Percentiles rank a stretch among this genome's conserved stretches.
phyloP scores from a whole-genome alignment of 2,797 vertebrate species.

The Tachyglossus aculeatus region DNA sequence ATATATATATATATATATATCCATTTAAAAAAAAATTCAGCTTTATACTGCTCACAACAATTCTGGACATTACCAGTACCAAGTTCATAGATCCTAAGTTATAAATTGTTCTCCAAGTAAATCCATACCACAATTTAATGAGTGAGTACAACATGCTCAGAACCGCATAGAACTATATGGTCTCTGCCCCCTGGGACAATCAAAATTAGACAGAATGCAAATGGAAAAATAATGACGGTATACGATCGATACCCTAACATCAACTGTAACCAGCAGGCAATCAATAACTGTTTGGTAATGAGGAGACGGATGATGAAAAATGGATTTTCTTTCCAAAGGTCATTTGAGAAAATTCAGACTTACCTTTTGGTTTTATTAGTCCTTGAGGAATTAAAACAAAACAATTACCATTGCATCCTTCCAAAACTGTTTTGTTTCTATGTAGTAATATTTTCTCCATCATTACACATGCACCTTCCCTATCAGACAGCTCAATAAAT shows the following conservation, averaged over 20 bases:
- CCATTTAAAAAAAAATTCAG: too few species aligned
- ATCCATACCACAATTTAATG: neutral
- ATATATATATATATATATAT: too few species aligned
- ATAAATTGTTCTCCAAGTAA: neutral
- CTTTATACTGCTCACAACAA: too few species aligned
- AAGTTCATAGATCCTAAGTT: neutral
- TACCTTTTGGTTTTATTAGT: conserved; percentile 50
- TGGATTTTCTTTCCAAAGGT: neutral
- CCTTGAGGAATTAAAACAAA: conserved; percentile 51
- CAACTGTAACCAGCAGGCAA: neutral
- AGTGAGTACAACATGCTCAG: neutral
- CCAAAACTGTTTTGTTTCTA: conserved; percentile 67
- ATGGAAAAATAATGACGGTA: neutral
- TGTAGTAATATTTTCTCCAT: conserved; percentile 76
- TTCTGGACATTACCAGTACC: neutral
- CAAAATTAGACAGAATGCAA: neutral
- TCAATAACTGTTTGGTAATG: neutral
- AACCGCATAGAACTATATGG: neutral
- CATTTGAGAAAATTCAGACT: conserved; percentile 21
- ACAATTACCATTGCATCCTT: conserved; percentile 45
- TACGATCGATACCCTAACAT: neutral
- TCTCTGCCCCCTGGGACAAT: neutral
- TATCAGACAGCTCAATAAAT: conserved; percentile 49
- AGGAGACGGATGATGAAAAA: neutral
- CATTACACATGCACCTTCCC: conserved; percentile 63